Conservation (phyloP, 2,797 vertebrate genomes). For the Muraenolepis orangiensis region DNA sequence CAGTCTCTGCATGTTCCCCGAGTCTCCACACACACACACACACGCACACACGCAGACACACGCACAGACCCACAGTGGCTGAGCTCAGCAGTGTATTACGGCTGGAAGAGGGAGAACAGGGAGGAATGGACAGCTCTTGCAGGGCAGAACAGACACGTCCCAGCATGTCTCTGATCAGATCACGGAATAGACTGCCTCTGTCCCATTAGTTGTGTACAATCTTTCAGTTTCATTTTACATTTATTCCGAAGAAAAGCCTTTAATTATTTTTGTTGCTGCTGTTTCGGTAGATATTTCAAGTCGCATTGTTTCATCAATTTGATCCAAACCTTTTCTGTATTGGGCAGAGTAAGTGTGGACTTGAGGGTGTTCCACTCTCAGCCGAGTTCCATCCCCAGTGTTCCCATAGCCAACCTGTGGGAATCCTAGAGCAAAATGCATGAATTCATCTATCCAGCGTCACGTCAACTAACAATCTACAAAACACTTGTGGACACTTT, state of each 20-base stretch:
- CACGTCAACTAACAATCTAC: not conserved
- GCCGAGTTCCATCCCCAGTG: not conserved
- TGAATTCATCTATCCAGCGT: not conserved
- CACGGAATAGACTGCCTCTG: not conserved
- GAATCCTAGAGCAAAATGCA: not conserved
- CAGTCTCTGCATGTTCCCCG: constrained; percentile 67
- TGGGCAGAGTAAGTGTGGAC: not conserved
- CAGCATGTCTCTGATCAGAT: constrained; percentile 36
- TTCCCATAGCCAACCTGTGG: not conserved
- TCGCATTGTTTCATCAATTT: not conserved
- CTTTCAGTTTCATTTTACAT: not conserved
- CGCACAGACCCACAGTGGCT: constrained; percentile 29
- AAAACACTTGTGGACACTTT: not conserved
- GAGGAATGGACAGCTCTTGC: constrained; percentile 57
- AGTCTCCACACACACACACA: constrained; percentile 28
- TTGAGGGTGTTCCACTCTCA: not conserved
- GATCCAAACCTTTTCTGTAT: not conserved
- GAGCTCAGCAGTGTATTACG: constrained; percentile 61
- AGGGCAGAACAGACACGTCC: constrained; percentile 47
- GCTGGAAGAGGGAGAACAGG: constrained; percentile 50
- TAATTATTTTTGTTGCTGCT: not conserved
- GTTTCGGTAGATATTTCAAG: not conserved
- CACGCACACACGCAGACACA: not conserved
- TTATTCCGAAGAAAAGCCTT: not conserved
- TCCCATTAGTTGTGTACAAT: not conserved